A percentile compares a stretch with the other conserved stretches of the same genome.
phyloP scores from a whole-genome alignment of 1,140 invertebrate species.

The Bombus fervidus region DNA sequence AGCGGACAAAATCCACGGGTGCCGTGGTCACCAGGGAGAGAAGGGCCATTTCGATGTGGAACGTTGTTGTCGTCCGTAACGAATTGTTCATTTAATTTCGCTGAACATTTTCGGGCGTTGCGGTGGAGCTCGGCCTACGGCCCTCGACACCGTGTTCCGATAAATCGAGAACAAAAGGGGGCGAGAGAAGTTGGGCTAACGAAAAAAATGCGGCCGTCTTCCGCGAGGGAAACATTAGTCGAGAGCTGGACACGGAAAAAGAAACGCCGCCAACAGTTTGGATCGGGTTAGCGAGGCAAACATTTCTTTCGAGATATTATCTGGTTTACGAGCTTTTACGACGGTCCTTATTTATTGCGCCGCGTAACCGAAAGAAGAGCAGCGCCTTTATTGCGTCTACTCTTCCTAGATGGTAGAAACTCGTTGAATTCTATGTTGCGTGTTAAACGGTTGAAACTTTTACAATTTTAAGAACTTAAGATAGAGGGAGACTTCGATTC shows the following conservation, averaged over 20 bases:
- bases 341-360: conserved; percentile 71
- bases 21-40: conserved; percentile 55
- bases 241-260: conserved; percentile 29
- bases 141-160: conserved; percentile 61
- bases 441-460: background rate
- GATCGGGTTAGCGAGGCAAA: conserved; percentile 45
- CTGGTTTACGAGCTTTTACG: conserved; percentile 72
- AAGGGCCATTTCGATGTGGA: conserved; percentile 64
- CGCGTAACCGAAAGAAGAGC: conserved; percentile 45
- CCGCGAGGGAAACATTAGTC: conserved; percentile 60
- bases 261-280: conserved; percentile 43
- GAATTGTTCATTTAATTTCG: conserved; percentile 78
- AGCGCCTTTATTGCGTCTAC: conserved; percentile 48
- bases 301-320: conserved; percentile 69
- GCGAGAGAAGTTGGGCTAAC: background rate
- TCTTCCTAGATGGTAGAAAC: background rate
- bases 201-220: conserved; percentile 56
- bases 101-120: conserved; percentile 74
- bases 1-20: conserved; percentile 46
- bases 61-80: conserved; percentile 70
- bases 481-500: background rate
- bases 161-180: conserved; percentile 60
- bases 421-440: background rate
- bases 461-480: background rate
- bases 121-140: conserved; percentile 57